A percentile compares a stretch with the other conserved stretches of the same genome.
Conservation (phyloP, 2,113 vertebrate genomes). For the Tyrannus savana region DNA sequence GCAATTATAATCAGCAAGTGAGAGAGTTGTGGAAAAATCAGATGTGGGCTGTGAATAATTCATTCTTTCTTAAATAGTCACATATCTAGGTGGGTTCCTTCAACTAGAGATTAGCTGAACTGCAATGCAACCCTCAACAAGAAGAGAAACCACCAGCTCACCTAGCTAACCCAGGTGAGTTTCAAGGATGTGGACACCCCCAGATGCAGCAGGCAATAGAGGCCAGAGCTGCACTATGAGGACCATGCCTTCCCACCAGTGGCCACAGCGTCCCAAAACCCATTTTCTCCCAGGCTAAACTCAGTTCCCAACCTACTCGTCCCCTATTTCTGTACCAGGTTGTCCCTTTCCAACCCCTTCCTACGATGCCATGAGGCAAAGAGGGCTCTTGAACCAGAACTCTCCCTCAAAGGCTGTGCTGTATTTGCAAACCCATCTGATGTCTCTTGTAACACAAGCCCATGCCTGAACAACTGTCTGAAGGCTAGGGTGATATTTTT, state of each 20-base stretch:
- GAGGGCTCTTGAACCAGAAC: neutral
- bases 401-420: neutral
- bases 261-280: fast-evolving
- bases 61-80: neutral
- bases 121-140: fast-evolving
- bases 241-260: fast-evolving
- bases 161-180: neutral
- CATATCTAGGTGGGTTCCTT: neutral
- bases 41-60: neutral
- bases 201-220: neutral
- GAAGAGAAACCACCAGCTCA: neutral
- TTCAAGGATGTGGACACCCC: neutral
- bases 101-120: neutral
- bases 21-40: neutral
- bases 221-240: fast-evolving
- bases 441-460: fast-evolving
- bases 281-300: neutral
- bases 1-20: conserved; percentile 31
- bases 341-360: neutral
- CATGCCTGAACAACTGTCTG: neutral
- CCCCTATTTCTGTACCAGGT: neutral
- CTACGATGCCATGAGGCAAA: neutral
- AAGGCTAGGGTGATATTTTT: neutral
- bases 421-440: neutral
- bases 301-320: neutral